A percentile compares a stretch with the other conserved stretches of the same genome.
Conservation (phyloP, 2,888 invertebrate genomes). For the Rapana venosa region DNA sequence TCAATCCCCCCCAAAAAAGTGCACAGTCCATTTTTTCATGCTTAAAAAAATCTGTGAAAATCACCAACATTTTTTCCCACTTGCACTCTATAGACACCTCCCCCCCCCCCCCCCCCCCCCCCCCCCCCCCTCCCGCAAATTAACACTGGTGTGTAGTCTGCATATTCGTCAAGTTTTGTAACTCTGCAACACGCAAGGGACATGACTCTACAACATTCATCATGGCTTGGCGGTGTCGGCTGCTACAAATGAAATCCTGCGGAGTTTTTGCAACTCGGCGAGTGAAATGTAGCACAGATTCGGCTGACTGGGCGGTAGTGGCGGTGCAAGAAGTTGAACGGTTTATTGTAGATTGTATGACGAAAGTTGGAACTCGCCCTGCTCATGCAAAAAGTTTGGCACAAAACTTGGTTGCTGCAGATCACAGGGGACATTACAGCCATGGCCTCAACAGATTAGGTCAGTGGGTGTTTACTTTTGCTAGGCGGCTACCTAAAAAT, state of each 20-base stretch:
- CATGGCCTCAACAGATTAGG: conserved; percentile 56
- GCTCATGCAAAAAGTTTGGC: conserved; percentile 51
- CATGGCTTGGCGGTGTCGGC: conserved; percentile 23
- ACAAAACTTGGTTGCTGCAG: conserved; percentile 52
- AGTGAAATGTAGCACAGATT: conserved; percentile 16
- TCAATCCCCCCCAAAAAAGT: too few relatives aligned
- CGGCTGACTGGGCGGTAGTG: conserved; percentile 52
- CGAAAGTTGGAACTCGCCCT: conserved; percentile 48
- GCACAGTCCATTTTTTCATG: too few relatives aligned
- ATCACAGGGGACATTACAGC: conserved; percentile 56
- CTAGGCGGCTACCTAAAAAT: too few relatives aligned
- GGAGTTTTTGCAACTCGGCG: not conserved
- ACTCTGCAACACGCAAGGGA: not conserved
- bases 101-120: too few relatives aligned
- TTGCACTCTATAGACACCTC: too few relatives aligned
- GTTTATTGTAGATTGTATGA: conserved; percentile 50
- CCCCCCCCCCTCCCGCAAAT: too few relatives aligned
- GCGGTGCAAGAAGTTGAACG: conserved; percentile 44
- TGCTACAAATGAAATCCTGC: not conserved
- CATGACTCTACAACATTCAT: not conserved
- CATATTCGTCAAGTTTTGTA: conserved; percentile 24
- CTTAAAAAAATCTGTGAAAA: too few relatives aligned
- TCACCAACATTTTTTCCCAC: too few relatives aligned
- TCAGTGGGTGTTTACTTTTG: conserved; percentile 19
- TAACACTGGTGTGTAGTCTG: too few relatives aligned